Conservation (phyloP, 2,113 vertebrate genomes). For the Cochlearius cochlearius region DNA sequence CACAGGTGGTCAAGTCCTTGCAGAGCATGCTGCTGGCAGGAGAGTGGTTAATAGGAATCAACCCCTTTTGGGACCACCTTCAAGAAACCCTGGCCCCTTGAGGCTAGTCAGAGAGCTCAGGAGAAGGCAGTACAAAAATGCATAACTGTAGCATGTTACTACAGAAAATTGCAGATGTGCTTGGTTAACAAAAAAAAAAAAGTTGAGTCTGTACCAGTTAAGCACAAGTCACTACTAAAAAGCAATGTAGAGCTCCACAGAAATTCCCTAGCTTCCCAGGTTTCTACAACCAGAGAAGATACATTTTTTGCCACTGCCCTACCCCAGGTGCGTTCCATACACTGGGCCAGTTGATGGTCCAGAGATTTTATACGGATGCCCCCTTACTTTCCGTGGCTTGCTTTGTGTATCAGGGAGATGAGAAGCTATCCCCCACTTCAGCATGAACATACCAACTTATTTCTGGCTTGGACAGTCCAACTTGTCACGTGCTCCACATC, state of each 20-base stretch:
- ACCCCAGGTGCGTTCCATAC: not conserved
- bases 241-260: not conserved
- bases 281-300: not conserved
- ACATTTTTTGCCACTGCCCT: not conserved
- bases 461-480: not conserved
- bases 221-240: not conserved
- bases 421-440: not conserved
- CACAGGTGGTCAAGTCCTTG: not conserved
- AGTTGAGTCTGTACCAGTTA: not conserved
- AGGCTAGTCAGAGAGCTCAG: not conserved
- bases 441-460: not conserved
- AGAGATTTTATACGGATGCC: not conserved
- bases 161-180: not conserved
- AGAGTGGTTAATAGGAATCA: not conserved
- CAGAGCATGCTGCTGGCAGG: not conserved
- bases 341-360: not conserved
- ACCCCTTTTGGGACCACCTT: not conserved
- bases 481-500: not conserved
- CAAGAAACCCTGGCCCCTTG: not conserved
- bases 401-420: not conserved
- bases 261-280: not conserved
- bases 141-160: not conserved
- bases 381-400: not conserved
- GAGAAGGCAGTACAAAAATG: not conserved
- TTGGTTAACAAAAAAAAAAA: not conserved